A percentile compares a stretch with the other conserved stretches of the same genome.
Evolutionary conservation across 2,888 invertebrate genomes (phyloP).

Genomic region (Cremastobaeus sp.): DNA sequence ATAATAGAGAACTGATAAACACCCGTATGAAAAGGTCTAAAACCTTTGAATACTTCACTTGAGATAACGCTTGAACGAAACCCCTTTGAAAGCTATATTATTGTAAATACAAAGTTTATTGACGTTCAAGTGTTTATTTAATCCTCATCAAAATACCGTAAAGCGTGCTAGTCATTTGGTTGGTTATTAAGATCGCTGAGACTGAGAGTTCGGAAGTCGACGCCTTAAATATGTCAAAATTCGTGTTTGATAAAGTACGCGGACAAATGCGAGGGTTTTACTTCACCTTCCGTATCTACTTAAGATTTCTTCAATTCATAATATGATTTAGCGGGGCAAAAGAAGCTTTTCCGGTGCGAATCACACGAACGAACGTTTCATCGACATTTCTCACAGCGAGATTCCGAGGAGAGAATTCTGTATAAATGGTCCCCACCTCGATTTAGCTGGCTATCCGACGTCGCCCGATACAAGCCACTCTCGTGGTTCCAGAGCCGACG

Average conservation of each 20-base stretch:
- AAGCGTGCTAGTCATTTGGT: constrained; percentile 33
- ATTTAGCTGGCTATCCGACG: constrained; percentile 56
- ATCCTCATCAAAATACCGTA: constrained; percentile 31
- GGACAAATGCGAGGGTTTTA: constrained; percentile 45
- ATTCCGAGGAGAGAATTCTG: constrained; percentile 59
- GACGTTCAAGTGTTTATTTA: constrained; percentile 32
- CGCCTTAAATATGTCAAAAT: constrained; percentile 49
- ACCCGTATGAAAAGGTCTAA: too few relatives aligned
- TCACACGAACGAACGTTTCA: constrained; percentile 52
- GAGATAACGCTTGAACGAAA: too few relatives aligned
- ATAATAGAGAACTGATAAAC: too few relatives aligned
- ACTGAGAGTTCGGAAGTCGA: constrained; percentile 29
- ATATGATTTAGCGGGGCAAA: constrained; percentile 44
- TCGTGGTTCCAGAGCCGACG: constrained; percentile 63
- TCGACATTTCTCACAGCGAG: constrained; percentile 58
- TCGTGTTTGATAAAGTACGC: constrained; percentile 44
- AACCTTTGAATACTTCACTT: too few relatives aligned
- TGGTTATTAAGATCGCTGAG: constrained; percentile 23
- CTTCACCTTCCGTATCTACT: constrained; percentile 45
- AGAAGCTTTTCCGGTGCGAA: constrained; percentile 51
- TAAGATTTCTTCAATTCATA: constrained; percentile 44
- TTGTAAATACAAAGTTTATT: neutral
- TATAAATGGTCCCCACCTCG: constrained; percentile 61
- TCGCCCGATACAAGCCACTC: constrained; percentile 62
- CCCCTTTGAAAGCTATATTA: neutral